phyloP scores from a whole-genome alignment of 2,797 vertebrate genomes.

The Synanceia verrucosa region DNA sequence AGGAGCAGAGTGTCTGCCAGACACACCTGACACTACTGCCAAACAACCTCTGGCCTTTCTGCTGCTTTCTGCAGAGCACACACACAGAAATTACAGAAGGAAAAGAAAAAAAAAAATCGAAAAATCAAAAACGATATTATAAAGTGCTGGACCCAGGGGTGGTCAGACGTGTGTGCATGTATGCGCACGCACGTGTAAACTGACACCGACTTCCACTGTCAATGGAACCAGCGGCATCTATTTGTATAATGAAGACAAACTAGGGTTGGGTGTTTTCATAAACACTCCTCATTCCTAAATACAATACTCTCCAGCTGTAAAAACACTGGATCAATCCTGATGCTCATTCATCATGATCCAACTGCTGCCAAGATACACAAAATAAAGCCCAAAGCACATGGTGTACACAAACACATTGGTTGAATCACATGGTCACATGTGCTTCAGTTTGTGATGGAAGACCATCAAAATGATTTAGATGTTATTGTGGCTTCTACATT shows the following conservation, averaged over 20 bases:
- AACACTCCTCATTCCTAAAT: conserved; percentile 57
- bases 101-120: background rate
- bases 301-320: conserved; percentile 67
- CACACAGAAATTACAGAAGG: background rate
- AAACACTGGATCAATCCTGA: conserved; percentile 54
- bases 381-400: conserved; percentile 22
- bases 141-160: background rate
- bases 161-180: background rate
- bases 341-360: conserved; percentile 49
- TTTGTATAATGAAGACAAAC: conserved; percentile 51
- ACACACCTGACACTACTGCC: conserved; percentile 52
- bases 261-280: conserved; percentile 50
- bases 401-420: conserved; percentile 3
- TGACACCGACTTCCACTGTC: conserved; percentile 1
- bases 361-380: conserved; percentile 60
- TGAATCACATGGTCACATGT: background rate
- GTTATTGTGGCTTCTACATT: background rate
- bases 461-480: background rate
- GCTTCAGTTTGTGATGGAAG: background rate
- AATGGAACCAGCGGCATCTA: conserved; percentile 20
- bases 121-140: background rate
- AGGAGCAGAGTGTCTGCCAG: conserved; percentile 41
- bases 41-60: conserved; percentile 44
- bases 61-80: conserved; percentile 1
- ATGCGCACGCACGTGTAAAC: background rate